Percentiles rank a stretch among this genome's conserved stretches.
These are phyloP conservation scores for Glareola pratincola DNA, from an alignment of 2,113 vertebrate species.

Conservation along the genomic window DNA sequence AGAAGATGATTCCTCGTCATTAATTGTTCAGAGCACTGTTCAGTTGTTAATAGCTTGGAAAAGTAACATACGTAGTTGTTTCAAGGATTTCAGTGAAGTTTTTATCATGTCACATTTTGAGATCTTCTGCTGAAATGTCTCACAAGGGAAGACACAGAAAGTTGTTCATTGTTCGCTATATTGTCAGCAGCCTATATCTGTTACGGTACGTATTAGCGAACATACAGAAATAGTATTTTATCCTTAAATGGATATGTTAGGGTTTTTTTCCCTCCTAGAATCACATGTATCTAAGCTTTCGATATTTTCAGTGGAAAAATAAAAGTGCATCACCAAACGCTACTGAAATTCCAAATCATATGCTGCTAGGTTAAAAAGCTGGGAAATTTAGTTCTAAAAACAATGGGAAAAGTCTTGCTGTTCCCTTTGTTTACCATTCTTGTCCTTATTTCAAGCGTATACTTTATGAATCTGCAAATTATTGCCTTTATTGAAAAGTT, in stretches of 20 bases:
- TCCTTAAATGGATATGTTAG: not conserved
- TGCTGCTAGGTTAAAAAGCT: not conserved
- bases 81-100: not conserved
- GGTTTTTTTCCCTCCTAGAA: not conserved
- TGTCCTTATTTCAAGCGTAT: conserved; percentile 64
- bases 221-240: not conserved
- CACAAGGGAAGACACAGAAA: not conserved
- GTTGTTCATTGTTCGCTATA: not conserved
- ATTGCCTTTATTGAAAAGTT: conserved; percentile 83
- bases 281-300: not conserved
- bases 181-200: not conserved
- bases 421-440: conserved; percentile 62
- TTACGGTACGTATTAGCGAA: not conserved
- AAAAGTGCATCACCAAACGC: not conserved
- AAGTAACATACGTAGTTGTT: not conserved
- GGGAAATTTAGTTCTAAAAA: conserved; percentile 24
- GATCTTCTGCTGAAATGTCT: not conserved
- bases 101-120: not conserved
- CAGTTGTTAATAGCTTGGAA: not conserved
- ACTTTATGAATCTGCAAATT: conserved; percentile 78
- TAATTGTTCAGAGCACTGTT: not conserved
- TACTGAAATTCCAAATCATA: conserved; percentile 25
- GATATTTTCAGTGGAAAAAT: not conserved
- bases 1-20: not conserved
- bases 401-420: not conserved